phyloP scores from a whole-genome alignment of 2,797 vertebrate genomes.

The Molossus molossus region DNA sequence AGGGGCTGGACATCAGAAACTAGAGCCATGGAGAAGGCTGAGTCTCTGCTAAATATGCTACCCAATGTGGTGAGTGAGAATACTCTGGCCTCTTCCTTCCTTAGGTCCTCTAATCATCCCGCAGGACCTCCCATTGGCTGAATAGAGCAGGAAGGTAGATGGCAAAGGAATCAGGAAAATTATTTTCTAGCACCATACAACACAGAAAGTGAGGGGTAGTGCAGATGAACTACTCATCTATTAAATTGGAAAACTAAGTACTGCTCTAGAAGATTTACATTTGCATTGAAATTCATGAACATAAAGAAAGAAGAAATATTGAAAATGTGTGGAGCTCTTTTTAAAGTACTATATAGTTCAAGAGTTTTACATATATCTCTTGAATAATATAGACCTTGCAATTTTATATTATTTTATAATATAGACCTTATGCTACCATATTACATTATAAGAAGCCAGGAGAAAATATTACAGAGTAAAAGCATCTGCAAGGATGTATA shows the following conservation, averaged over 20 bases:
- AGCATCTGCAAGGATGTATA: neutral
- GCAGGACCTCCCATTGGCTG: neutral
- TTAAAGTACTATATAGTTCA: neutral
- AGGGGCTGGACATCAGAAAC: neutral
- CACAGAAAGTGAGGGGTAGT: neutral
- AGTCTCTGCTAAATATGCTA: neutral
- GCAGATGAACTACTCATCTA: neutral
- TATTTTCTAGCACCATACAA: neutral
- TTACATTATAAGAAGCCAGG: neutral
- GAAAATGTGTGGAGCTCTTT: conserved; percentile 1
- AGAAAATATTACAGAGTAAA: neutral
- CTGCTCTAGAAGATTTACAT: neutral
- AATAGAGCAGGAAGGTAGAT: neutral
- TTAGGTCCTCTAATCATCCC: neutral
- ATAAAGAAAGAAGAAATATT: neutral
- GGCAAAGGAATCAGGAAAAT: conserved; percentile 6
- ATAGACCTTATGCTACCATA: neutral
- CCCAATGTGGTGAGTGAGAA: neutral
- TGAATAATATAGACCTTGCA: neutral
- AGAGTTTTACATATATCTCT: neutral
- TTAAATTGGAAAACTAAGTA: neutral
- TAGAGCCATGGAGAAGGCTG: neutral
- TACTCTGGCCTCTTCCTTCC: neutral
- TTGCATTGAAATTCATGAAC: conserved; percentile 3
- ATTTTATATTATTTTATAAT: conserved; percentile 54